phyloP scores from a whole-genome alignment of 2,888 invertebrate species.

The Dolichopus griseipennis region DNA sequence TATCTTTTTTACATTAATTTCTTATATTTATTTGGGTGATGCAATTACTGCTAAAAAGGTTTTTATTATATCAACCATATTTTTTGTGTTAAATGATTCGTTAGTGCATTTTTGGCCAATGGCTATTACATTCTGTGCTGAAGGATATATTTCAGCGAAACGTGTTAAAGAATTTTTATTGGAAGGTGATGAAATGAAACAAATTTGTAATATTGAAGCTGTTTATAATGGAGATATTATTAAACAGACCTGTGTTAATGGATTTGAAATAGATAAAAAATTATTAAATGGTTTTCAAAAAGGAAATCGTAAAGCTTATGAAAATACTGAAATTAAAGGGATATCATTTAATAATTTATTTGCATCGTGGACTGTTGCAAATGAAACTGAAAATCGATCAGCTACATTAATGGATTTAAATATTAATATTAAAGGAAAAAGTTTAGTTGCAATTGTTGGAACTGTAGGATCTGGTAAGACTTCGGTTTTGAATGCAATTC shows the following conservation, averaged over 20 bases:
- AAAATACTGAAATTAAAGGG: conserved; percentile 28
- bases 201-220: conserved; percentile 24
- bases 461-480: conserved; percentile 69
- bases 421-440: conserved; percentile 36
- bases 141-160: conserved; percentile 63
- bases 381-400: conserved; percentile 20
- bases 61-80: conserved; percentile 71
- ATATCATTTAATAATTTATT: conserved; percentile 44
- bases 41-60: conserved; percentile 63
- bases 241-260: conserved; percentile 24
- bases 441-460: conserved; percentile 52
- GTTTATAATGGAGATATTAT: conserved; percentile 23
- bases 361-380: conserved; percentile 47
- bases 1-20: conserved; percentile 63
- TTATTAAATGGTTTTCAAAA: conserved; percentile 13
- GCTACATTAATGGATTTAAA: conserved; percentile 43
- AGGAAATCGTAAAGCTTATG: not conserved
- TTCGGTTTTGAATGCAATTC: conserved; percentile 60
- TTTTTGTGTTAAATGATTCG: conserved; percentile 67
- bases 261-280: conserved; percentile 20
- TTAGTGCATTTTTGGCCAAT: conserved; percentile 74
- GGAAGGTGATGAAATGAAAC: conserved; percentile 27
- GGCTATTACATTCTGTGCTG: conserved; percentile 66
- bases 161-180: conserved; percentile 60
- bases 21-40: conserved; percentile 56